These are phyloP conservation scores for Polydrusus pterygomalis DNA, from an alignment of 2,888 invertebrate species.

Conservation along the genomic window DNA sequence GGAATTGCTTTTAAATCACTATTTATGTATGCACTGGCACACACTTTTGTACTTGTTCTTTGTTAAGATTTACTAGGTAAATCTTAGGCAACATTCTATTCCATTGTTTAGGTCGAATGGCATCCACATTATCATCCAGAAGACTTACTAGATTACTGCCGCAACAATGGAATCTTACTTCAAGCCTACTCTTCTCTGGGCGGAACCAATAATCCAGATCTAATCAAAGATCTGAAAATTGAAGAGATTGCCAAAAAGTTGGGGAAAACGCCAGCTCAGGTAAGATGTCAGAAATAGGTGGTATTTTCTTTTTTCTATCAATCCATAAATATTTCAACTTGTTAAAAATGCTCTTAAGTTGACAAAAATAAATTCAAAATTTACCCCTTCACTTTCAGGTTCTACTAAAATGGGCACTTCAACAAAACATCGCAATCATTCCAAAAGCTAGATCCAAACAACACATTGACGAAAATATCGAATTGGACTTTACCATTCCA, in stretches of 20 bases:
- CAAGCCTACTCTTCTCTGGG: conserved; percentile 89
- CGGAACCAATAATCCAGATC: conserved; percentile 72
- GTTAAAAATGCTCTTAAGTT: conserved; percentile 53
- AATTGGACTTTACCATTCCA: conserved; percentile 76
- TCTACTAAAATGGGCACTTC: conserved; percentile 84
- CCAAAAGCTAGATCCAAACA: conserved; percentile 77
- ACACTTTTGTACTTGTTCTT: no score
- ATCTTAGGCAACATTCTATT: no score
- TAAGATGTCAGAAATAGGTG: conserved; percentile 48
- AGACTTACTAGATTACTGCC: conserved; percentile 79
- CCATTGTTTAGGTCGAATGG: conserved; percentile 80
- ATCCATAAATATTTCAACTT: not conserved
- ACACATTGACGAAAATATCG: conserved; percentile 77
- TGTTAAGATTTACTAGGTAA: no score
- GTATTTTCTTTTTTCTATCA: no score
- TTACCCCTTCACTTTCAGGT: conserved; percentile 68
- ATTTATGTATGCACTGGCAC: no score
- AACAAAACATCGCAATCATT: conserved; percentile 81
- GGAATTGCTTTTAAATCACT: no score
- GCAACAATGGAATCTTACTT: conserved; percentile 78
- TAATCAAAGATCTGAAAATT: conserved; percentile 77
- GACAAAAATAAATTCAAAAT: not conserved
- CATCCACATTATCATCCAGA: conserved; percentile 83
- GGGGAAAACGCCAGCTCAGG: conserved; percentile 77
- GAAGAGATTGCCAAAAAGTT: conserved; percentile 76